Evolutionary conservation across 2,888 invertebrate genomes (phyloP).

Genomic region (Monoplex corrugatus): DNA sequence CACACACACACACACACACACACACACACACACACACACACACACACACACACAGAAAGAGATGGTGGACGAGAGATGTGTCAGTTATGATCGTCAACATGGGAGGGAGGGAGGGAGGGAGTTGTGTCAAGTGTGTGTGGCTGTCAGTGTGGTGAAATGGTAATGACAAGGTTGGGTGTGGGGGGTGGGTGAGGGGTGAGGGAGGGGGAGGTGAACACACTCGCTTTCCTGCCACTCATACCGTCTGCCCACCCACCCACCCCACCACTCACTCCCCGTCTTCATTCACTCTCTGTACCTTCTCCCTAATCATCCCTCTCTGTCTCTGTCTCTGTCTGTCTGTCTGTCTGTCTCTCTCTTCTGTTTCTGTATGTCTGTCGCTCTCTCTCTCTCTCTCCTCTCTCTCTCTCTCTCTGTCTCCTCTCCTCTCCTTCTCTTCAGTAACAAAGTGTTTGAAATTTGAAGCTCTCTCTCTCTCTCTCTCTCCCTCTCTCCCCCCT

Average conservation of each 20-base stretch:
- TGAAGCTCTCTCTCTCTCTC: neutral
- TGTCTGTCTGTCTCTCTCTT: neutral
- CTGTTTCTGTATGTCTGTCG: neutral
- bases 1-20: neutral
- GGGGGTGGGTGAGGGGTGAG: neutral
- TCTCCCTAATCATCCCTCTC: neutral
- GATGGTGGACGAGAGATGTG: neutral
- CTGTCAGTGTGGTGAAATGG: neutral
- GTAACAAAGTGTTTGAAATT: too few species aligned
- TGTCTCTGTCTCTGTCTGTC: neutral
- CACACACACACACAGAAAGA: neutral
- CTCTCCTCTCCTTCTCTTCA: too few species aligned
- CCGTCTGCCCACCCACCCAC: neutral
- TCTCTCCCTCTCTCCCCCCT: neutral
- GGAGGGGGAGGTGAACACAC: neutral
- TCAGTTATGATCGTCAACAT: neutral
- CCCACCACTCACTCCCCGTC: neutral
- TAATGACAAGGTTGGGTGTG: neutral
- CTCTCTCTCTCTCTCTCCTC: neutral
- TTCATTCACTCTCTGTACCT: neutral
- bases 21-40: neutral
- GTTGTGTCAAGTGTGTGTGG: neutral
- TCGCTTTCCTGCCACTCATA: neutral
- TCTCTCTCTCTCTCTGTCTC: neutral
- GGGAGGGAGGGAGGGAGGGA: neutral